Base-by-base conservation (phyloP, 1,140 invertebrate genomes). In the Liolophura sinensis region DNA sequence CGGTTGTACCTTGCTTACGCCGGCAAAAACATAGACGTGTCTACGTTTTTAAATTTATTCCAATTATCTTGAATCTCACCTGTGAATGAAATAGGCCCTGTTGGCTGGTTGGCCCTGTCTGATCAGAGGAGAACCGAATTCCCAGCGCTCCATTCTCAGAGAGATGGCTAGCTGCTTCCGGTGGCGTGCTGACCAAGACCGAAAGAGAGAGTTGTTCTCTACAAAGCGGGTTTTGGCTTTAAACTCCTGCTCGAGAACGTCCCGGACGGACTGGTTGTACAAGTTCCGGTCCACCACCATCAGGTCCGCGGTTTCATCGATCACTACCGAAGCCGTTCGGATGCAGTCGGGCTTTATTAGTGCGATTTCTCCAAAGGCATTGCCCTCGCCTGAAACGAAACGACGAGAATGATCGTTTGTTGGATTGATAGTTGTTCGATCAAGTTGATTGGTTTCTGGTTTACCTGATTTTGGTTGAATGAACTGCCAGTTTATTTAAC, bases 291-390 rank as follows among this genome's bases (percentile, higher is more conserved):
- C 72, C 12, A 83, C 78, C 0, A 81, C 77, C 47, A 82, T 66
- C 16, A 83, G 62, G 64, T 81, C 77, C 0, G 77, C 77, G 11
- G 67, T 65, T 15, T 72, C 71, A 52, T 82, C 78, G 5, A 75
- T 77, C 7, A 83, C 76, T 18, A 83, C 78, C 50, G 77, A 77
- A 0, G 81, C 81, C 12, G 75, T 82, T 27, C 81, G 71, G 18
- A 80, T 69, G 62, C 78, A 80, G 52, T 81, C 75, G 27, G 77
- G 73, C 27, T 77, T 82, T 1, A 83, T 73, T 0, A 83, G 65
- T 11, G 81, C 81, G 11, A 82, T 67, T 64, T 83, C 81, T 18
- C 81, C 81, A 60, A 83, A 78, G 20, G 72, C 74, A 40, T 79
- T 76, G 14, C 81, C 81, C 51, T 75, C 73, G 49, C 64, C 80